Percentiles rank a stretch among this genome's conserved stretches.
Evolutionary conservation across 2,797 vertebrate species (phyloP).

Genomic region (Cichlasoma orientale): DNA sequence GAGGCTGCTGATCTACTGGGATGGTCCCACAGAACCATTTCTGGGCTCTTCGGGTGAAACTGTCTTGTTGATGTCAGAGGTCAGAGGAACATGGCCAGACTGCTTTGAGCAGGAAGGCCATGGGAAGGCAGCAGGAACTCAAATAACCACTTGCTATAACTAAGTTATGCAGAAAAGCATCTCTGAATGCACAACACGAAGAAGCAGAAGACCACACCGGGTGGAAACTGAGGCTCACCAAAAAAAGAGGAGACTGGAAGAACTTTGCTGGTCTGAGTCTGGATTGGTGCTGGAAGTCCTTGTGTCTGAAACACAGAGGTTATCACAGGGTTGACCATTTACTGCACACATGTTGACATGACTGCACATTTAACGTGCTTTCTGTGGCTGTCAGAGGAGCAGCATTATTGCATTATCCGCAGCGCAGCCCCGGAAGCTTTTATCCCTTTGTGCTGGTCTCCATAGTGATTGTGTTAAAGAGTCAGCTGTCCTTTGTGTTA

Average conservation of each 20-base stretch:
- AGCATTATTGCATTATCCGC: neutral
- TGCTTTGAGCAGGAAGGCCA: neutral
- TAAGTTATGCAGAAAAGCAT: neutral
- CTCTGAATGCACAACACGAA: neutral
- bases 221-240: neutral
- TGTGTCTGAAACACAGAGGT: neutral
- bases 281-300: neutral
- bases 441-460: constrained; percentile 54
- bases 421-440: constrained; percentile 17
- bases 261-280: neutral
- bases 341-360: neutral
- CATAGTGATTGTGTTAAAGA: constrained; percentile 52
- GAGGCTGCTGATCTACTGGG: neutral
- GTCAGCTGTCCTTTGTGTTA: constrained; percentile 46
- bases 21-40: neutral
- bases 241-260: neutral
- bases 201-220: neutral
- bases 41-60: neutral
- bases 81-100: neutral
- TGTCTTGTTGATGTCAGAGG: neutral
- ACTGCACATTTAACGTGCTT: neutral
- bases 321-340: neutral
- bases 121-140: too few relatives aligned
- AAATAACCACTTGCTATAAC: too few relatives aligned
- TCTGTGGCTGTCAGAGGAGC: neutral